These are phyloP conservation scores for Conus ventricosus DNA, from an alignment of 1,140 invertebrate genomes.

Conservation along the genomic window DNA sequence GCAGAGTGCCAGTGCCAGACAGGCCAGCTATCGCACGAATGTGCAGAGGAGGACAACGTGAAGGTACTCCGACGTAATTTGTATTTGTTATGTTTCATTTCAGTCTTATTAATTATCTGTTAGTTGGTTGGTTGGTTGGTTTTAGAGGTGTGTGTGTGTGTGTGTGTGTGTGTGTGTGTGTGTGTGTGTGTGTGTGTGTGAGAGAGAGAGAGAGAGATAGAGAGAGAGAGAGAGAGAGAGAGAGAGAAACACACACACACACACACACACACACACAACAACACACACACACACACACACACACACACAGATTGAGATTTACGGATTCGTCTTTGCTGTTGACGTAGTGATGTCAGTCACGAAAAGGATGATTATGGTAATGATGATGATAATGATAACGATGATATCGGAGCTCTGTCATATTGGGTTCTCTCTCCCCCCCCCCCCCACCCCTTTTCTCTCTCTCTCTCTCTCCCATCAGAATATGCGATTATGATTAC, in stretches of 20 bases:
- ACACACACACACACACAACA: not conserved
- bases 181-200: not conserved
- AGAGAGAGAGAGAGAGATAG: slow-evolving; percentile 6
- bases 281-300: too few species aligned
- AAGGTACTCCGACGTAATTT: slow-evolving; percentile 27
- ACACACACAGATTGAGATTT: too few species aligned
- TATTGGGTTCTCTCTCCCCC: too few species aligned
- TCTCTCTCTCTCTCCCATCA: too few species aligned
- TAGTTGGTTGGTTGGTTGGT: not conserved
- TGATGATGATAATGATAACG: too few species aligned
- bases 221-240: slow-evolving; percentile 28
- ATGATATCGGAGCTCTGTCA: too few species aligned
- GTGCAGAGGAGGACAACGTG: slow-evolving; percentile 58
- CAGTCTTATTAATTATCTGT: not conserved
- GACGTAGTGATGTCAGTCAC: too few species aligned
- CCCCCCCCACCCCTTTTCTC: too few species aligned
- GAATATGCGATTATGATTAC: too few species aligned
- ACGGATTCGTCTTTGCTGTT: too few species aligned
- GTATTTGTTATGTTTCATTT: not conserved
- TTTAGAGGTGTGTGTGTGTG: slow-evolving; percentile 19
- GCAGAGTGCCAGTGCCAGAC: slow-evolving; percentile 17
- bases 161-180: slow-evolving; percentile 31
- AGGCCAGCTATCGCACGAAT: slow-evolving; percentile 46
- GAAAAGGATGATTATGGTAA: too few species aligned
- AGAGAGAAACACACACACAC: slow-evolving; percentile 5